Evolutionary conservation across 2,113 vertebrate genomes (phyloP).

Genomic region (Lophura nycthemera): DNA sequence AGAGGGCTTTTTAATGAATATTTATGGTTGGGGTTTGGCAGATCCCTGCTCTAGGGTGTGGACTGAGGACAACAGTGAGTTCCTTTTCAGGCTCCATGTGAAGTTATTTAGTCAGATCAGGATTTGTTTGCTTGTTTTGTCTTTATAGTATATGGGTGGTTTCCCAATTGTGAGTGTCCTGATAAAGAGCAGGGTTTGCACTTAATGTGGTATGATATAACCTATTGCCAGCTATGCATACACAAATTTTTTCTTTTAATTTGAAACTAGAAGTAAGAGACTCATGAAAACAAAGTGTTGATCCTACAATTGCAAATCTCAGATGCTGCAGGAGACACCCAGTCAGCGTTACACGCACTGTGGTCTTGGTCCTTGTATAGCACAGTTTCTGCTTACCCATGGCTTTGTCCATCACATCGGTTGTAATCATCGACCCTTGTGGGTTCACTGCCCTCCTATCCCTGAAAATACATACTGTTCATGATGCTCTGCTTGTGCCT

Average conservation of each 20-base stretch:
- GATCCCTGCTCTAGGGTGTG: slow-evolving; percentile 38
- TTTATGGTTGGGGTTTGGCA: slow-evolving; percentile 66
- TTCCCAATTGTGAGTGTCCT: background rate
- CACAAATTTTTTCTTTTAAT: slow-evolving; percentile 6
- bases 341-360: background rate
- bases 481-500: background rate
- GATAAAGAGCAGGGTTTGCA: background rate
- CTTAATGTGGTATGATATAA: background rate
- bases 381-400: background rate
- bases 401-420: background rate
- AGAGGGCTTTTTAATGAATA: slow-evolving; percentile 68
- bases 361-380: background rate
- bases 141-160: background rate
- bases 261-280: background rate
- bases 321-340: background rate
- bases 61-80: slow-evolving; percentile 54
- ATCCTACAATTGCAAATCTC: background rate
- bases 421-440: background rate
- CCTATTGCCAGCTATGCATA: background rate
- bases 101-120: slow-evolving; percentile 35
- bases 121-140: slow-evolving; percentile 32
- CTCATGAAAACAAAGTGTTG: background rate
- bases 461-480: background rate
- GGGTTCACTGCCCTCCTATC: background rate
- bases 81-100: slow-evolving; percentile 42